Percentiles rank a stretch among this genome's conserved stretches.
Conservation (phyloP, 2,113 vertebrate species). For the Oreotrochilus melanogaster region DNA sequence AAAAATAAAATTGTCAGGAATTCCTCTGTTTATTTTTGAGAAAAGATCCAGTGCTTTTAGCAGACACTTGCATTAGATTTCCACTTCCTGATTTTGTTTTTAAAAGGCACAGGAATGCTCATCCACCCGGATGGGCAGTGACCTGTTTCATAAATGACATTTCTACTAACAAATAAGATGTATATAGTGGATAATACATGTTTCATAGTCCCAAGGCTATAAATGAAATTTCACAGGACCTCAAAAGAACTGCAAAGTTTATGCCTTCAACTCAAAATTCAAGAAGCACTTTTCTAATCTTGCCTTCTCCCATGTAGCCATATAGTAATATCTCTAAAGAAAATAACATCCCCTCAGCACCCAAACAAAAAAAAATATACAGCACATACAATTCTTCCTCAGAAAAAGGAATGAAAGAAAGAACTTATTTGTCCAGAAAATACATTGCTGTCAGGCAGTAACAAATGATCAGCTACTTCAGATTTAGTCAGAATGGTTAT, state of each 20-base stretch:
- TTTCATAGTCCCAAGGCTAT: neutral
- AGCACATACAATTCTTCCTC: neutral
- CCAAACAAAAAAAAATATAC: neutral
- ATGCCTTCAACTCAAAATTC: neutral
- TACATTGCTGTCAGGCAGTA: neutral
- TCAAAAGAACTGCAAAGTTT: neutral
- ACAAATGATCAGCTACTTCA: neutral
- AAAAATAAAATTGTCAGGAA: neutral
- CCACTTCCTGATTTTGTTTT: neutral
- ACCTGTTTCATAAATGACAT: neutral
- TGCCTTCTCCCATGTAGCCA: neutral
- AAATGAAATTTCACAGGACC: neutral
- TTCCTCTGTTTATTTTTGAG: neutral
- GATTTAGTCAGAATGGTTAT: neutral
- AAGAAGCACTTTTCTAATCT: neutral
- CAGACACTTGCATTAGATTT: neutral
- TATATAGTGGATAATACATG: neutral
- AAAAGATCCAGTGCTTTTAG: neutral
- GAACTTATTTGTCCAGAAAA: neutral
- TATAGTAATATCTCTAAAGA: neutral
- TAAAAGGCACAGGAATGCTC: neutral
- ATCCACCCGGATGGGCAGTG: neutral
- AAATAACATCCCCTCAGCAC: neutral
- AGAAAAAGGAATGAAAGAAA: neutral
- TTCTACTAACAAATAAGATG: neutral